Base-by-base conservation (phyloP, 2,797 vertebrate genomes). In the Remorina albescens region DNA sequence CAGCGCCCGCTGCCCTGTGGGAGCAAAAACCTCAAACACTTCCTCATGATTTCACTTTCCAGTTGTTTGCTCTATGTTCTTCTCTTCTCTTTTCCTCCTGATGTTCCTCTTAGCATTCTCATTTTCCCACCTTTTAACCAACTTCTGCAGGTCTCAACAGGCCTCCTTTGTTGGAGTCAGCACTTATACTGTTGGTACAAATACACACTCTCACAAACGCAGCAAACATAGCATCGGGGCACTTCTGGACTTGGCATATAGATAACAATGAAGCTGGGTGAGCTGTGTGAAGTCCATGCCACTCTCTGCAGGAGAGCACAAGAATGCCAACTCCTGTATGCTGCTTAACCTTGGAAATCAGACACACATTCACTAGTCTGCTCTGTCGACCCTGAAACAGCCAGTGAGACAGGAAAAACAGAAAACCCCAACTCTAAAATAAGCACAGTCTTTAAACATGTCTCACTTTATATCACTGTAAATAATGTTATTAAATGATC, bases 1-100 rank as follows among this genome's bases (percentile, higher is more conserved):
- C 84, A 78, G 82, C 80, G 73, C 71, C 76, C 42, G 76, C 75
- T 26, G 49, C 85, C 75, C 83, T 56, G 86, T 75, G 80, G 89
- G 91, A 75, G 41, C 61, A 30, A 64, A 71, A 41, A 41, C 68
- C 66, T 67, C 66, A 49, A 65, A 19, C 67, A 5, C 28, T 10
- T 62, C 61, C 53, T 19, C 46, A 41, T 44, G 8, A 41, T 12
- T 39, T 68, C 54, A 21, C 18, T 54, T 63, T 79, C 79, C 81
- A 79, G 77, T 66, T 72, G 66, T 70, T 64, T 5, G 3, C 30
- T 25, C 23, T 21, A 28, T 73, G 34, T 39, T 25, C 62, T 54
- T 10, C 1, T 25, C n/a, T 59, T 42, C 23, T 58, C 30, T 41
- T 28, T 58, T 63, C 50, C 30, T 58, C 62, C 23, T 51, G 30